Base-by-base conservation (phyloP, 2,113 vertebrate genomes). In the Trachemys scripta region DNA sequence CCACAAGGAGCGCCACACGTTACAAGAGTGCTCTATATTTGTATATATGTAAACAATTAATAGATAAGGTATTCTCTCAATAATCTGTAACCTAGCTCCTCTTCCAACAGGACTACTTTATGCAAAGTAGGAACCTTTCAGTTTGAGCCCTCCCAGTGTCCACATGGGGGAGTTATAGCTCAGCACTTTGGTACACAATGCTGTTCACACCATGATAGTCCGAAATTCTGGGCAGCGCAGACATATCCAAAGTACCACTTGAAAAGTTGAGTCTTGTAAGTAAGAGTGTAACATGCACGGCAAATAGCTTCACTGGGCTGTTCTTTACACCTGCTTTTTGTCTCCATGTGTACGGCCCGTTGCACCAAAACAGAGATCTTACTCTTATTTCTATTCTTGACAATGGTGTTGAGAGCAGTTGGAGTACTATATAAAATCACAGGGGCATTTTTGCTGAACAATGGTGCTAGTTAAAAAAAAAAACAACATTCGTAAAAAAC, bases 401-500 rank as follows among this genome's bases (percentile, higher is more conserved):
- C 25, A 45, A 59, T 31, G 11, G 6, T 42, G 65, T 20, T 85
- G 9, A 25, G 62, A 92, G 5, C 83, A 88, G 86, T 91, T 90
- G 14, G 31, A 38, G 50, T n/a, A 42, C 8, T 88, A 22, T 57
- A 76, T 54, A 85, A 51, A 2, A 72, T 24, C 45, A 3, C 38
- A 45, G 35, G 53, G 90, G 45, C 7, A 88, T 82, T 90, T 89
- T 11, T 86, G 88, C 1, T 82, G 27, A 92, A 49, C 31, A 87
- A 25, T 38, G 6, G 38, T 80, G 80, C 0, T 7, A 53, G 11
- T 87, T 82, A 29, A 4, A 95, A 96, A n/a, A 89, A 78, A 7
- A 87, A 6, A 94, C 79, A 81, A 92, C 90, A 90, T 65, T 54
- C 38, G 7, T 45, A 80, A 94, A 89, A 87, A 54, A 20, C 2